Evolutionary conservation across 2,797 vertebrate species (phyloP).

Genomic region (Dromococcyx pavoninus): DNA sequence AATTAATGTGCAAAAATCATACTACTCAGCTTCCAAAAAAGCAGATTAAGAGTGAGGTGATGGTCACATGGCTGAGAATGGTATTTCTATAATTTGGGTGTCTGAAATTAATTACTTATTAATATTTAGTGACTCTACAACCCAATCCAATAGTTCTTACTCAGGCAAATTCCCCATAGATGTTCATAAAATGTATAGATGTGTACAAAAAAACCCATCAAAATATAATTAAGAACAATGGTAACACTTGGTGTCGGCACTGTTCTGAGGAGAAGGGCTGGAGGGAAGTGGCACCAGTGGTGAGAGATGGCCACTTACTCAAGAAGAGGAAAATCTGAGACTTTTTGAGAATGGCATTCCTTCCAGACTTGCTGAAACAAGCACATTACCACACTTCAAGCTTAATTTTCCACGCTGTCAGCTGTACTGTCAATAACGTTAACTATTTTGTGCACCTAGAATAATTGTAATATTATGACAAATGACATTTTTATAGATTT

Average conservation of each 20-base stretch:
- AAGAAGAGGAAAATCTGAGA: background rate
- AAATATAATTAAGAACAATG: background rate
- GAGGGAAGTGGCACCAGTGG: background rate
- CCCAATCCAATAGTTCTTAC: background rate
- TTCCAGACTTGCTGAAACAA: slow-evolving; percentile 11
- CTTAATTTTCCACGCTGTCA: background rate
- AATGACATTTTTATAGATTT: background rate
- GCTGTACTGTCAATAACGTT: background rate
- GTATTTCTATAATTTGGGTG: slow-evolving; percentile 25
- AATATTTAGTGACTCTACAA: slow-evolving; percentile 9
- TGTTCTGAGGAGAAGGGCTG: background rate
- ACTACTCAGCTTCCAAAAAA: slow-evolving; percentile 9
- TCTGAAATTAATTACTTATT: slow-evolving; percentile 39
- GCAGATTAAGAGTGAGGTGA: background rate
- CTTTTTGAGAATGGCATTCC: background rate
- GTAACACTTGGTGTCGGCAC: background rate
- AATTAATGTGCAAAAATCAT: slow-evolving; percentile 3
- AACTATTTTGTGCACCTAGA: background rate
- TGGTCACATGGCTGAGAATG: background rate
- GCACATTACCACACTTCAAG: background rate
- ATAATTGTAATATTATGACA: background rate
- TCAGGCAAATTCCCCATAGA: background rate
- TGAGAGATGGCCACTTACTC: background rate
- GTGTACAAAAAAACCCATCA: background rate
- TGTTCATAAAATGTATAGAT: background rate